Conservation (phyloP, 1,140 invertebrate species). For the Pogonomyrmex barbatus region DNA sequence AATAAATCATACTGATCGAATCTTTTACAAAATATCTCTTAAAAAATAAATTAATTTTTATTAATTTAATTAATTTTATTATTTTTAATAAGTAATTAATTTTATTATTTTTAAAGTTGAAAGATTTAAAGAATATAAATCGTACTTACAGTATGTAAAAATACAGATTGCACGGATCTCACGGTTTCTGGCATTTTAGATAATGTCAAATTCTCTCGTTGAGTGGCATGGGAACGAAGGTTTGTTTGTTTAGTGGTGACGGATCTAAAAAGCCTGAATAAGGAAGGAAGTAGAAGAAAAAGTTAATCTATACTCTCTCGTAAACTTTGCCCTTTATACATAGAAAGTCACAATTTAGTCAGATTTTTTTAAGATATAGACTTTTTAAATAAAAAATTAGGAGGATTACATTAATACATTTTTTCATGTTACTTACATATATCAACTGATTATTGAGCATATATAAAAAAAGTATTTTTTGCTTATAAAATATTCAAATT, state of each 20-base stretch:
- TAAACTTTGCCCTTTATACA: neutral
- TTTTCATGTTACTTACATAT: neutral
- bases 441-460: neutral
- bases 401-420: neutral
- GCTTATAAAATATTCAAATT: neutral
- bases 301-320: neutral
- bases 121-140: neutral
- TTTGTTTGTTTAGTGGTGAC: constrained; percentile 39
- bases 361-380: neutral
- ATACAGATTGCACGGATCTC: neutral
- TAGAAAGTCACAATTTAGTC: neutral
- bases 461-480: neutral
- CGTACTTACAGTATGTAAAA: neutral
- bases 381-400: neutral
- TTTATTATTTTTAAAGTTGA: neutral
- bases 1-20: neutral
- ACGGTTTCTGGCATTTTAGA: constrained; percentile 20
- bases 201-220: constrained; percentile 17
- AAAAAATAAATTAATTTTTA: neutral
- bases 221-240: constrained; percentile 64
- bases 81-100: neutral
- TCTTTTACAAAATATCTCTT: no score
- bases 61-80: neutral
- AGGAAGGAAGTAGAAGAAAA: neutral
- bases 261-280: neutral